Evolutionary conservation across 2,113 vertebrate species (phyloP), one percentile per base, ranked within the genome.

Genomic region (Tylochromis polylepis): DNA sequence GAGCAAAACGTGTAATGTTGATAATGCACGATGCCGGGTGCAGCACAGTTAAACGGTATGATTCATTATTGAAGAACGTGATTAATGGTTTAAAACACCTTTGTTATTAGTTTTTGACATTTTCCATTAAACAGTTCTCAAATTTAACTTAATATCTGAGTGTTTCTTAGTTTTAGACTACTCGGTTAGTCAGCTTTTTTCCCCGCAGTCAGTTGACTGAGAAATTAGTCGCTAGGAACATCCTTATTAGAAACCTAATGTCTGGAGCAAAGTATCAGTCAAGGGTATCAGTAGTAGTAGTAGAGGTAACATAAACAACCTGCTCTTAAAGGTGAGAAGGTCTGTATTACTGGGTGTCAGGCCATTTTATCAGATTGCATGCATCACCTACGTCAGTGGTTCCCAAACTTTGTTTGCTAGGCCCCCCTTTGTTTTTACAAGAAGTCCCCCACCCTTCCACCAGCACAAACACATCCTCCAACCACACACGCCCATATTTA

Each of bases 331-430:
- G 12, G 31, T 7, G 60, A 65, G 60, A 38, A 65, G 18, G 36
- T 65, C 5, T 20, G 6, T 7, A 65, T 36, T 36, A 38, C 31
- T 36, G 18, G 60, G 60, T 65, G 31, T 12, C 60, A 5, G 34
- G 34, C 34, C 0, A 0, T 65, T 65, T 38, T 14, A 65, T 1
- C 11, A n/a, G 34, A 38, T 22, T 65, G 60, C 34, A 12, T 65
- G 6, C 20, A 22, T 67, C 6, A 3, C 0, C 34, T 38, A 65
- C 20, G 0, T 38, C 0, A 22, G n/a, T n/a, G n/a, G n/a, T n/a
- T n/a, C n/a, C n/a, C n/a, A n/a, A n/a, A n/a, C n/a, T n/a, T n/a
- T n/a, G n/a, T n/a, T n/a, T n/a, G n/a, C n/a, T n/a, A n/a, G n/a
- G n/a, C n/a, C n/a, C n/a, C n/a, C n/a, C n/a, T n/a, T n/a, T n/a